These are phyloP conservation scores for Hippocampus kuda DNA, from an alignment of 2,797 vertebrate species.

Conservation along the genomic window DNA sequence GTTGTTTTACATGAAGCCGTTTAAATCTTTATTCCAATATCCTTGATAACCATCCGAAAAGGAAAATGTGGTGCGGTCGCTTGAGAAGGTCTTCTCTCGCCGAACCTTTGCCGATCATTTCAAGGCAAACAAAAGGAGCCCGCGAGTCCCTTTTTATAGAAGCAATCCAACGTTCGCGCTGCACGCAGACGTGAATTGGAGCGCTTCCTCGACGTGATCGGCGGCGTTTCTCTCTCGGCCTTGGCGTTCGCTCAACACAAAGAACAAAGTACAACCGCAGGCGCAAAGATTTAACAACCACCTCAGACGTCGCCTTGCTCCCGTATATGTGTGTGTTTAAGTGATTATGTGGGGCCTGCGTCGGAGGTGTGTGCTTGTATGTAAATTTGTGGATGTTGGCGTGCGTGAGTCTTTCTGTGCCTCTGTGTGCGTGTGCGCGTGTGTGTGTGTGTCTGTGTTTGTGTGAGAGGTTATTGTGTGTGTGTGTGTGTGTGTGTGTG, in stretches of 20 bases:
- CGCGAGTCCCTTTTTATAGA: constrained; percentile 12
- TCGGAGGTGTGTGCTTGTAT: neutral
- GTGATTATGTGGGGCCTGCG: neutral
- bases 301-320: constrained; percentile 18
- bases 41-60: neutral
- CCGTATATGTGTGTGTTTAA: constrained; percentile 5
- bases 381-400: neutral
- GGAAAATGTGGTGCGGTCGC: neutral
- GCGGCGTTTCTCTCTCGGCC: constrained; percentile 27
- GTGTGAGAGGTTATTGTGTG: too few relatives aligned
- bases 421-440: constrained; percentile 20
- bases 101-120: too few relatives aligned
- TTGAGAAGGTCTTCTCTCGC: neutral
- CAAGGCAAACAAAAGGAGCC: constrained; percentile 14
- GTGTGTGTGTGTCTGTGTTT: constrained; percentile 5
- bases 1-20: too few relatives aligned
- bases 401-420: neutral
- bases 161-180: constrained; percentile 26
- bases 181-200: constrained; percentile 27
- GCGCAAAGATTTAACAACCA: constrained; percentile 31
- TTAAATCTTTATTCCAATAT: neutral
- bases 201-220: constrained; percentile 25
- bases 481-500: too few relatives aligned
- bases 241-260: constrained; percentile 43
- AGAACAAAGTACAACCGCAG: constrained; percentile 31